Evolutionary conservation across 2,113 vertebrate genomes (phyloP), one percentile per base, ranked within the genome.

Genomic region (Myrmecophaga tridactyla): DNA sequence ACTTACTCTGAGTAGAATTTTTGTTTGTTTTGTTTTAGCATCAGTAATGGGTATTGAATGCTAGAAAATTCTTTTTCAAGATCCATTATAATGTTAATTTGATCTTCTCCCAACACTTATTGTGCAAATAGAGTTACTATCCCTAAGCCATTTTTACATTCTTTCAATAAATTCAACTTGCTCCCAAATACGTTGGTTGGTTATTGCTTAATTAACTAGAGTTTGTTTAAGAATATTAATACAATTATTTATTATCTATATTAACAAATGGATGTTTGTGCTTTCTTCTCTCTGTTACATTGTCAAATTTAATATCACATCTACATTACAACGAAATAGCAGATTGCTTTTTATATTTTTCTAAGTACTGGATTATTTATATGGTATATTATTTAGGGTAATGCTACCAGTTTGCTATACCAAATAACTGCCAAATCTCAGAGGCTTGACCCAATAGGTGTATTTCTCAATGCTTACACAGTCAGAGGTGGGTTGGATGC

Each of bases 191-290:
- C 27, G 67, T 65, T n/a, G 65, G 34, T 83, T 90, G 7, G 4
- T 29, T 86, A 4, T 73, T 43, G 25, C 84, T 36, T 86, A 18
- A 81, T 65, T 86, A 70, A 63, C 25, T 76, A 21, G 8, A 14
- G 86, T 84, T 96, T 48, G n/a, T 53, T 82, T 46, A 76, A 77
- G 39, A 78, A 34, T 80, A 17, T 63, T 77, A 84, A 93, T 69
- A 41, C 8, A 77, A 36, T 75, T 73, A 77, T n/a, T 56, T 65
- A 48, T 56, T 82, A 36, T 77, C 11, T 46, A 48, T 27, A n/a
- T 78, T 93, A 87, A 87, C 17, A 48, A 87, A 83, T 9, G 18
- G n/a, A 51, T 48, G 18, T 56, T 81, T 43, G 20, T 51, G 10
- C 86, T 84, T 78, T 86, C 41, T 70, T 82, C 41, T n/a, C 34